Evolutionary conservation across 2,113 vertebrate genomes (phyloP).

Genomic region (Aptenodytes patagonicus): DNA sequence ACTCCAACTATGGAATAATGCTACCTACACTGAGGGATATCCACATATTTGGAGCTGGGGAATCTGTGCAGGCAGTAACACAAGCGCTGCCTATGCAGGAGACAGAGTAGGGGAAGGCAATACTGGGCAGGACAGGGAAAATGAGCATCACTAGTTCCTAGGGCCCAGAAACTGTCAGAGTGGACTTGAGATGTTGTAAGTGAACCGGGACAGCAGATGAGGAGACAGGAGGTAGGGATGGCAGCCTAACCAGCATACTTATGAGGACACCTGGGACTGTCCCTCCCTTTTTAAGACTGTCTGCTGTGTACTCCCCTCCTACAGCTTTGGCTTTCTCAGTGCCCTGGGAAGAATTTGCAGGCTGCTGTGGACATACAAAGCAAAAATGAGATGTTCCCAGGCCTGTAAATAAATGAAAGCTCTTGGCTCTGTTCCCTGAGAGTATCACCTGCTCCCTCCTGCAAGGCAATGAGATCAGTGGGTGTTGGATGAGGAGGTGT

Average conservation of each 20-base stretch:
- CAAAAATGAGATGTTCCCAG: background rate
- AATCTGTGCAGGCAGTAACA: background rate
- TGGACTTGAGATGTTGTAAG: background rate
- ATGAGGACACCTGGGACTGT: background rate
- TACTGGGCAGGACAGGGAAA: background rate
- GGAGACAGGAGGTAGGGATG: background rate
- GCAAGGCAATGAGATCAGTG: background rate
- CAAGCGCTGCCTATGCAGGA: background rate
- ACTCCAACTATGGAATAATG: background rate
- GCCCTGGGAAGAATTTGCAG: background rate
- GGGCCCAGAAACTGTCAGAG: background rate
- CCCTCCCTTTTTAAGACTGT: background rate
- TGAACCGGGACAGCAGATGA: background rate
- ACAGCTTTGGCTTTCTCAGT: background rate
- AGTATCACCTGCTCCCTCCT: background rate
- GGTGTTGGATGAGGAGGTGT: fast-evolving
- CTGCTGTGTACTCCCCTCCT: background rate
- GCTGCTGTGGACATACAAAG: background rate
- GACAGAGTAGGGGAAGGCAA: background rate
- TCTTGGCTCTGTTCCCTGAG: background rate
- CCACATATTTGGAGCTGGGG: background rate
- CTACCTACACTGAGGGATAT: background rate
- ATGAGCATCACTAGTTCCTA: background rate
- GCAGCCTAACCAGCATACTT: background rate
- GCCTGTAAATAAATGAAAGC: background rate